phyloP scores from a whole-genome alignment of 2,113 vertebrate genomes.

The Dolichallabes microphthalmus region DNA sequence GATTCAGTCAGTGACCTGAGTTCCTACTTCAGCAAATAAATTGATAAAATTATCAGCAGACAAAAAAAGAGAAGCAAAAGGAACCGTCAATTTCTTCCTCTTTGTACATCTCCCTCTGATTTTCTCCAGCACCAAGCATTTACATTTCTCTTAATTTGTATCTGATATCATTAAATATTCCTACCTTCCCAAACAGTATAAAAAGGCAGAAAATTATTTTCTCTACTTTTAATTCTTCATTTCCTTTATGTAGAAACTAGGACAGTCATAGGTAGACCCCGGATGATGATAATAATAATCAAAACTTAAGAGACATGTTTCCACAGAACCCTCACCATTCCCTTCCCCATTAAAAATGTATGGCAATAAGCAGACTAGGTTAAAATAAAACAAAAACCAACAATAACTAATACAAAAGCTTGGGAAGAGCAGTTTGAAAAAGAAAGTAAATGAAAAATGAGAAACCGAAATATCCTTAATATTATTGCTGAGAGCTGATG shows the following conservation, averaged over 20 bases:
- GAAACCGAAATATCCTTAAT: constrained; percentile 50
- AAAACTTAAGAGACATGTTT: constrained; percentile 59
- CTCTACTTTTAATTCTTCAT: constrained; percentile 44
- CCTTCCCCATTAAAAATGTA: constrained; percentile 63
- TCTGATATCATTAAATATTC: constrained; percentile 48
- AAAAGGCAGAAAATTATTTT: constrained; percentile 61
- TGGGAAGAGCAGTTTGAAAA: constrained; percentile 47
- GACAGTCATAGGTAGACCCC: constrained; percentile 57
- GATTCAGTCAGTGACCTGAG: constrained; percentile 67
- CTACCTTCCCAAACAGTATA: constrained; percentile 51
- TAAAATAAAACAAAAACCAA: constrained; percentile 56
- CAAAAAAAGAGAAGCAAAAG: constrained; percentile 36
- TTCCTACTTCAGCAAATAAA: constrained; percentile 60
- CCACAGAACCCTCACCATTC: constrained; percentile 52
- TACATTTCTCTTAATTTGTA: constrained; percentile 23
- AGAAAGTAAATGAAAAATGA: constrained; percentile 26
- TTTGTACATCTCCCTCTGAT: constrained; percentile 30
- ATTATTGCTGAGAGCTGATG: constrained; percentile 75
- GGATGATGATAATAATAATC: constrained; percentile 52
- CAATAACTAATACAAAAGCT: constrained; percentile 51
- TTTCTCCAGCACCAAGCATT: constrained; percentile 45
- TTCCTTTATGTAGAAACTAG: constrained; percentile 67
- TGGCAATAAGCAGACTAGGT: constrained; percentile 57
- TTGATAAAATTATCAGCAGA: constrained; percentile 47
- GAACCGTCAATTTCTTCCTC: constrained; percentile 43